Evolutionary conservation across 2,888 invertebrate genomes (phyloP).

Genomic region (Diplazon laetatorius): DNA sequence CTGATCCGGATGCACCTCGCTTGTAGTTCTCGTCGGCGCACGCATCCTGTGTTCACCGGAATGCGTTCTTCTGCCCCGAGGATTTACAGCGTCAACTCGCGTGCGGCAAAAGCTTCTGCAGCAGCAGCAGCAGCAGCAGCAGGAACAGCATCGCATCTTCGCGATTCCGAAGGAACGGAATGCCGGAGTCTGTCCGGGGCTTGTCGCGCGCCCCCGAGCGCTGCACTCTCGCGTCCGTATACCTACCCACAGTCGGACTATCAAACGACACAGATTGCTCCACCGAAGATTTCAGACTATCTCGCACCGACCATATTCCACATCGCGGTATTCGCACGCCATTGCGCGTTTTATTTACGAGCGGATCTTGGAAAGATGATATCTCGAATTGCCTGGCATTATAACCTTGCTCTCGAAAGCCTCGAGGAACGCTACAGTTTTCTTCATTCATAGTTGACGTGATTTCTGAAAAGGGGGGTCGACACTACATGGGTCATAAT

Average conservation of each 20-base stretch:
- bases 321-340: background rate
- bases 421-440: too few relatives aligned
- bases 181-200: conserved; percentile 64
- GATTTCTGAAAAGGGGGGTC: too few relatives aligned
- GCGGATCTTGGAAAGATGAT: background rate
- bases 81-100: conserved; percentile 74
- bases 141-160: conserved; percentile 14
- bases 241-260: conserved; percentile 18
- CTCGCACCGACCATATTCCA: background rate
- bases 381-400: too few relatives aligned
- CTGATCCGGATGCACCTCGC: conserved; percentile 33
- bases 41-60: conserved; percentile 63
- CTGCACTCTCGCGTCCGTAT: conserved; percentile 2
- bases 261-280: conserved; percentile 40
- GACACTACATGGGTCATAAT: too few relatives aligned
- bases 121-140: conserved; percentile 58
- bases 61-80: conserved; percentile 70
- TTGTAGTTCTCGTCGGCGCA: conserved; percentile 45
- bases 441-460: too few relatives aligned
- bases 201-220: conserved; percentile 50
- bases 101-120: conserved; percentile 60
- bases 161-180: conserved; percentile 64
- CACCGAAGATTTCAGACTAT: background rate
- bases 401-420: too few relatives aligned
- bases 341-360: background rate